Conservation (phyloP, 2,797 vertebrate species). For the Sebastes nivosus region DNA sequence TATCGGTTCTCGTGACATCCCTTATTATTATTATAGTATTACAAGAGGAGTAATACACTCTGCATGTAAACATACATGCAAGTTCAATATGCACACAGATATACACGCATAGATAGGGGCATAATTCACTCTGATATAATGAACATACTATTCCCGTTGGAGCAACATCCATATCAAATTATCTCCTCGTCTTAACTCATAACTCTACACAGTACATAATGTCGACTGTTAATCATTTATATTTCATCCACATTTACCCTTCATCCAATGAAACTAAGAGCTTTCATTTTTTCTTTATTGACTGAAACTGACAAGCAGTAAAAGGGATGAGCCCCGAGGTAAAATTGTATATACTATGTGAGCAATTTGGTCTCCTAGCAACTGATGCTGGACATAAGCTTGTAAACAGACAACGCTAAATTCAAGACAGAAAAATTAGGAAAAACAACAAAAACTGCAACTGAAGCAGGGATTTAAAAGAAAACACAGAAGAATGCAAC, state of each 20-base stretch:
- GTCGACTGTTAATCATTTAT: constrained; percentile 11
- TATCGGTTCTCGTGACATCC: too few species aligned
- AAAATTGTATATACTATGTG: constrained; percentile 30
- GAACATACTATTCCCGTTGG: constrained; percentile 19
- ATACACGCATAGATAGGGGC: not conserved
- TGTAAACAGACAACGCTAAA: not conserved
- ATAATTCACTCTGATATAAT: constrained; percentile 34
- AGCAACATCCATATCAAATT: constrained; percentile 16
- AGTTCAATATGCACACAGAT: not conserved
- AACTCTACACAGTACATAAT: not conserved
- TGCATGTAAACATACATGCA: not conserved
- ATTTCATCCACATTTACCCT: constrained; percentile 10
- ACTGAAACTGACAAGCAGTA: constrained; percentile 31
- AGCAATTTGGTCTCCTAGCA: constrained; percentile 65
- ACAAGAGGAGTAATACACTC: not conserved
- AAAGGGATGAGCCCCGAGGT: constrained; percentile 52
- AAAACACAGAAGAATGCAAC: not conserved
- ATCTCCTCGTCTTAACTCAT: constrained; percentile 8
- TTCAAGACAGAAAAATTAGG: not conserved
- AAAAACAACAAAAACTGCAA: not conserved
- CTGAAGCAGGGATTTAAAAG: not conserved
- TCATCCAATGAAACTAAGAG: not conserved
- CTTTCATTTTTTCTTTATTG: constrained; percentile 35
- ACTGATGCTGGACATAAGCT: constrained; percentile 42
- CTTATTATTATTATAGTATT: not conserved